Evolutionary conservation across 2,797 vertebrate species (phyloP), one percentile per base, ranked within the genome.

Genomic region (Neostethus bicornis): DNA sequence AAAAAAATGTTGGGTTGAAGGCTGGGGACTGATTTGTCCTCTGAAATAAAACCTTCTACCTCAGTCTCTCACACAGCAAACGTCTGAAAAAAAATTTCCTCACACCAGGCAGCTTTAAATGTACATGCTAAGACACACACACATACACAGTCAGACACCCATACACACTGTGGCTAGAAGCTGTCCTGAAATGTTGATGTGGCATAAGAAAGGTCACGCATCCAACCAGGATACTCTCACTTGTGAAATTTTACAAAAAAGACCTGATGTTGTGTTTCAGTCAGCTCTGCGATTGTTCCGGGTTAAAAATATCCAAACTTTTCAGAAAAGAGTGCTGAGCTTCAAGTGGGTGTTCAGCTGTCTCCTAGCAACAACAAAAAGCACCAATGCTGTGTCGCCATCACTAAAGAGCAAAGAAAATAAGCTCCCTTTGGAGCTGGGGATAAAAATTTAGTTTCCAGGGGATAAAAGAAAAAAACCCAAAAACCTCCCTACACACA

Each of bases 1-100:
- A 43, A 23, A 28, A 19, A 37, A 62, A 52, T 54, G 53, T 57
- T 55, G 50, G 71, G 51, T 42, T 62, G 51, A 86, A 81, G 81
- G 79, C 75, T 68, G 74, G 51, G 73, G 83, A 77, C 81, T 48
- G 62, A 72, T 66, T 34, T 17, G 72, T 83, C 80, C 78, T 75
- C 66, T 21, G 3, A 88, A 86, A 82, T 60, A 71, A 86, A 32
- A 50, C 81, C 77, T 66, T 51, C 66, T 26, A 37, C 41, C 54
- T 49, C 23, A 43, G 48, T 45, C 51, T 68, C 31, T 41, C 59
- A 61, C 51, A 61, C 50, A 12, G 41, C 43, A 58, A 47, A 70
- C 50, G 31, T 28, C 50, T 48, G 26, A 16, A 24, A 48, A 54
- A 51, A 26, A 2, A 59, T 19, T 14, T 37, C 29, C 44, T 49